Conservation (phyloP, 2,888 invertebrate genomes). For the Hartigia nigra region DNA sequence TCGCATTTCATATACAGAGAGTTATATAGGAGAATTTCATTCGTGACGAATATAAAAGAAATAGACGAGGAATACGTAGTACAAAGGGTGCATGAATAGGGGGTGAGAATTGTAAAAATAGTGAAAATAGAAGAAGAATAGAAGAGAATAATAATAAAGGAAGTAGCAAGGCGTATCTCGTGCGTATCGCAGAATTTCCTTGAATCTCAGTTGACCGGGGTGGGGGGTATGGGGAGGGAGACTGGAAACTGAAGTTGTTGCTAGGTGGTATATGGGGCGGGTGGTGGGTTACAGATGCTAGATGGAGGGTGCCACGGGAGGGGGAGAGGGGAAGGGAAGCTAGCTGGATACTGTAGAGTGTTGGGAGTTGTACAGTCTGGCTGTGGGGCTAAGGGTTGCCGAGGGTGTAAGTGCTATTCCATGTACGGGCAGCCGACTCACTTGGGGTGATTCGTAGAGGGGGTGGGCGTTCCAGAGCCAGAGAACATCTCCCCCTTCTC, state of each 20-base stretch:
- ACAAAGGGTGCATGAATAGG: not conserved
- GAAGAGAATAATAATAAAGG: not conserved
- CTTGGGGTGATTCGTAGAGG: not conserved
- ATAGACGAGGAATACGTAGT: not conserved
- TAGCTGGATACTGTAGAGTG: constrained; percentile 9
- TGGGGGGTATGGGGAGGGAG: no score
- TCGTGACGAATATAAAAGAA: constrained; percentile 6
- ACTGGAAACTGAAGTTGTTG: not conserved
- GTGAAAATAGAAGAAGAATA: not conserved
- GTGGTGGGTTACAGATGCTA: not conserved
- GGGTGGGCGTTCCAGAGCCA: not conserved
- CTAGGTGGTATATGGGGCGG: not conserved
- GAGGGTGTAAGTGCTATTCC: constrained; percentile 64
- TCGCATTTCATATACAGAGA: not conserved
- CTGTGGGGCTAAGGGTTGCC: constrained; percentile 39
- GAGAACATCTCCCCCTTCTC: constrained; percentile 12
- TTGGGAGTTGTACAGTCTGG: constrained; percentile 26
- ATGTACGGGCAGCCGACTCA: constrained; percentile 53
- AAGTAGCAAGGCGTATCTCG: not conserved
- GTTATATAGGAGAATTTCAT: not conserved
- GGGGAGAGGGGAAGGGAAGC: constrained; percentile 19
- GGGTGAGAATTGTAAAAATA: not conserved
- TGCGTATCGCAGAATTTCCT: not conserved
- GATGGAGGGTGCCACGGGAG: not conserved
- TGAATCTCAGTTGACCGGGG: not conserved